Percentiles rank a stretch among this genome's conserved stretches.
phyloP scores from a whole-genome alignment of 2,888 invertebrate genomes.

The Machimus rusticus region DNA sequence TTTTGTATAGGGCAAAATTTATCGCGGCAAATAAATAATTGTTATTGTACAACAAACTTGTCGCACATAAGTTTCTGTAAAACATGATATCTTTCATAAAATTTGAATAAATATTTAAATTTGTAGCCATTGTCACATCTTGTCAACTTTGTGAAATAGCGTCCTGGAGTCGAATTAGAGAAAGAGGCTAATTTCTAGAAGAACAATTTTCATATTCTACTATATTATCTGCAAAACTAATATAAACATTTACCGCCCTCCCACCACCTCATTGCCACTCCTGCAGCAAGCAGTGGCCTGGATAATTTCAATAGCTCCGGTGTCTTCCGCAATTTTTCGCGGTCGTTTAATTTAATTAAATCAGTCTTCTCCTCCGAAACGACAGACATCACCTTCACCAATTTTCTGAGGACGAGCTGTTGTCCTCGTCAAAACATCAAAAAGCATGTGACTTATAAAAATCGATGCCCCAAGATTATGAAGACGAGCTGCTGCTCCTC shows the following conservation, averaged over 20 bases:
- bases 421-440: not conserved
- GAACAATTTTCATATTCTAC: not conserved
- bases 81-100: too few species aligned
- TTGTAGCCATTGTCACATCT: too few species aligned
- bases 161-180: too few species aligned
- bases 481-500: not conserved
- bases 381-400: not conserved
- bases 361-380: not conserved
- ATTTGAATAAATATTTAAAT: too few species aligned
- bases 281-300: not conserved
- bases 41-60: too few species aligned
- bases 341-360: conserved; percentile 11
- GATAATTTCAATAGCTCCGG: not conserved
- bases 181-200: too few species aligned
- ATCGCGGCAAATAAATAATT: too few species aligned
- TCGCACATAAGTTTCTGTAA: too few species aligned
- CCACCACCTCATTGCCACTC: not conserved
- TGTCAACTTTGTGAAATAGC: too few species aligned
- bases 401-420: not conserved
- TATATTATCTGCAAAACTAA: not conserved
- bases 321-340: not conserved
- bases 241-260: not conserved
- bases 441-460: not conserved
- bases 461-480: conserved; percentile 30
- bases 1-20: too few species aligned